Evolutionary conservation across 2,888 invertebrate genomes (phyloP).

Genomic region (Caenorhabditis sp.): DNA sequence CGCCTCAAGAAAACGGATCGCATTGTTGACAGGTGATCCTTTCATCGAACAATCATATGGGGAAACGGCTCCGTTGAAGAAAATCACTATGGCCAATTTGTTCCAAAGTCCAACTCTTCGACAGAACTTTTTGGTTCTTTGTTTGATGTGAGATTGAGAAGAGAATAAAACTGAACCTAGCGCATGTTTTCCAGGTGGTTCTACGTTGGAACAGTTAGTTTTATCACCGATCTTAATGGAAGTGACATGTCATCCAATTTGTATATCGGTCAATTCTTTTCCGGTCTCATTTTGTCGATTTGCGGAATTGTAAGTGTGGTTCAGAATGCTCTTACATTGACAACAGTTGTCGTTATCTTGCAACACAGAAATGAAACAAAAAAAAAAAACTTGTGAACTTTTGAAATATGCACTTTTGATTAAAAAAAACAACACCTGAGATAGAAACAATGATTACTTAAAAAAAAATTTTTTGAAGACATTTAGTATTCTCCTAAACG

Average conservation of each 20-base stretch:
- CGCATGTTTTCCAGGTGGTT: conserved; percentile 23
- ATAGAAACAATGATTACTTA: no score
- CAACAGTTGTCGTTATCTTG: no score
- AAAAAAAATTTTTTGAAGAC: no score
- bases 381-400: no score
- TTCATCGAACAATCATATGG: background rate
- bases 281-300: conserved; percentile 22
- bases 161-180: background rate
- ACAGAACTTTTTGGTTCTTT: conserved; percentile 16
- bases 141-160: conserved; percentile 1
- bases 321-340: no score
- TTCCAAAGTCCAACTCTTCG: conserved; percentile 13
- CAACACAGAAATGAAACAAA: background rate
- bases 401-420: no score
- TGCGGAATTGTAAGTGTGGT: conserved; percentile 19
- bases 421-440: no score
- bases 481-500: no score
- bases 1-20: conserved; percentile 12
- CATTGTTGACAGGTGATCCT: conserved; percentile 9
- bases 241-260: conserved; percentile 34
- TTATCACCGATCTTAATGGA: conserved; percentile 36
- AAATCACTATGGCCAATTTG: conserved; percentile 20
- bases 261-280: conserved; percentile 36
- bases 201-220: conserved; percentile 30
- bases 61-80: no score